Evolutionary conservation across 1,140 invertebrate species (phyloP).

Genomic region (Pseudoatta argentina): DNA sequence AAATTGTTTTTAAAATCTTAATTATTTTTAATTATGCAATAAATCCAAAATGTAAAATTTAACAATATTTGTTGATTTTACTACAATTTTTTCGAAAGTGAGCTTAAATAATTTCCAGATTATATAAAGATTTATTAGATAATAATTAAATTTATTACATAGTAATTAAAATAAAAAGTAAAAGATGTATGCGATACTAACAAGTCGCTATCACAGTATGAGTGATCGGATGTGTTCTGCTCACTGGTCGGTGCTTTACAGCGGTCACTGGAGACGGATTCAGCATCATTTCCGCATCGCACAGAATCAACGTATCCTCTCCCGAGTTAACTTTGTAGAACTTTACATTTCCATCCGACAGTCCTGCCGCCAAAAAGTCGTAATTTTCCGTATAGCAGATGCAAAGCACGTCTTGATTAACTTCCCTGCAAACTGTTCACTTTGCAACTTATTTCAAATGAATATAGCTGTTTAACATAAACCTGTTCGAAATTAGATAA

Average conservation of each 20-base stretch:
- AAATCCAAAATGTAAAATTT: not conserved
- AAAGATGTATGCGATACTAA: constrained; percentile 77
- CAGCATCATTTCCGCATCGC: constrained; percentile 86
- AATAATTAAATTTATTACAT: not conserved
- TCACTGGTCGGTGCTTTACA: constrained; percentile 88
- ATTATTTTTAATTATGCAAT: not conserved
- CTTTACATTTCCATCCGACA: constrained; percentile 87
- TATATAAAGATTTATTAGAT: not conserved
- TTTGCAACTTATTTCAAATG: constrained; percentile 35
- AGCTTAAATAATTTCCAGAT: not conserved
- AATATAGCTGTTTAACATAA: constrained; percentile 11
- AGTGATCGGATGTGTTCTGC: constrained; percentile 87
- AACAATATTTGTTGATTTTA: not conserved
- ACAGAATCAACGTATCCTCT: constrained; percentile 82
- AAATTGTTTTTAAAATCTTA: not conserved
- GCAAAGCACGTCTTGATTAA: constrained; percentile 87
- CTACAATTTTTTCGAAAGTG: not conserved
- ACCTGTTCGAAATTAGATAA: constrained; percentile 2
- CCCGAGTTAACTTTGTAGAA: constrained; percentile 85
- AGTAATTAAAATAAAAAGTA: not conserved
- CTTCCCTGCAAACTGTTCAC: constrained; percentile 82
- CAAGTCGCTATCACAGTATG: constrained; percentile 87
- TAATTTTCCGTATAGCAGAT: constrained; percentile 88
- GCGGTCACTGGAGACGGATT: constrained; percentile 87
- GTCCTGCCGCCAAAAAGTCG: constrained; percentile 87